Percentiles rank a stretch among this genome's conserved stretches.
These are phyloP conservation scores for Artemisiospiza belli DNA, from an alignment of 2,113 vertebrate species.

Conservation along the genomic window DNA sequence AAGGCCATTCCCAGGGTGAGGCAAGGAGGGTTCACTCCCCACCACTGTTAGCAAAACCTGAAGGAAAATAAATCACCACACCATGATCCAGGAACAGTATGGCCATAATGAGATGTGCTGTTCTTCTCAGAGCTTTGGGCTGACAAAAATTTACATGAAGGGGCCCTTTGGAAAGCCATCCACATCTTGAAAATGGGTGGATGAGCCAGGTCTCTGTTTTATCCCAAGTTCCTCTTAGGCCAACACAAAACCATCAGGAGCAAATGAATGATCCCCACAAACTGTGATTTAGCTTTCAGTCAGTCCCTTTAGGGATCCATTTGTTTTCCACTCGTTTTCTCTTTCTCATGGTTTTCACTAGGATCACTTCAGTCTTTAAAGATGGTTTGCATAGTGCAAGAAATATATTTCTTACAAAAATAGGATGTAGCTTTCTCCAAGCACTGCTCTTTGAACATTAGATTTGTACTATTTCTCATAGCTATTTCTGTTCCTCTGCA, in stretches of 20 bases:
- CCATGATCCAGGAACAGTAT: background rate
- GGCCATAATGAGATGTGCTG: background rate
- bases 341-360: background rate
- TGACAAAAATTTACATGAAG: background rate
- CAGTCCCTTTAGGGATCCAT: background rate
- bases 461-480: background rate
- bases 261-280: background rate
- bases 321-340: background rate
- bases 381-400: background rate
- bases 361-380: background rate
- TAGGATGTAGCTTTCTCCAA: background rate
- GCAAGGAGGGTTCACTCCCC: background rate
- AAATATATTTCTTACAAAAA: background rate
- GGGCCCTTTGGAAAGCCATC: background rate
- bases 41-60: background rate
- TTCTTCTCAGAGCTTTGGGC: background rate
- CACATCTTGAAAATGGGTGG: background rate
- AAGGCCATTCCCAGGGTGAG: background rate
- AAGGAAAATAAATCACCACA: background rate
- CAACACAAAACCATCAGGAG: background rate
- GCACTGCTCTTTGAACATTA: background rate
- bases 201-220: background rate
- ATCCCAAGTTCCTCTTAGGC: background rate
- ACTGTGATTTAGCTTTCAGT: background rate
- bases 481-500: background rate